These are phyloP conservation scores for Morinoia aosen DNA, from an alignment of 2,888 invertebrate genomes.

Conservation along the genomic window DNA sequence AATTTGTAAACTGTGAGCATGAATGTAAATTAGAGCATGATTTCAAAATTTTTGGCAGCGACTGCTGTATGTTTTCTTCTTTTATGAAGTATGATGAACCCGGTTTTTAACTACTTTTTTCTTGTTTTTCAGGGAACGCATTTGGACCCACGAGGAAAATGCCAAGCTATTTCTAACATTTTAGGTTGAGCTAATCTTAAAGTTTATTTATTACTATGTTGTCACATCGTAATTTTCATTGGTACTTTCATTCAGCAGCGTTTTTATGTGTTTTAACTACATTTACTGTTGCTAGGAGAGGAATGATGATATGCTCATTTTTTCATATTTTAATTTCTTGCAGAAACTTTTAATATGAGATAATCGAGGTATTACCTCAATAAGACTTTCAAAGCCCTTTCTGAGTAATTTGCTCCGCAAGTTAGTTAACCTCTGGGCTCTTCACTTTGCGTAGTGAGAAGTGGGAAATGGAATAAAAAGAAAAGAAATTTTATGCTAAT, in stretches of 20 bases:
- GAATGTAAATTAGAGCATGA: neutral
- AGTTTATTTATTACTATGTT: neutral
- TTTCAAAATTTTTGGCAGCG: neutral
- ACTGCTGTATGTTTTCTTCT: neutral
- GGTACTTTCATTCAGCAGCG: neutral
- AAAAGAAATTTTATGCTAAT: neutral
- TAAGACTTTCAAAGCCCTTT: neutral
- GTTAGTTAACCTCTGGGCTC: neutral
- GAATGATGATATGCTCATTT: neutral
- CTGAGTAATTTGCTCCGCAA: neutral
- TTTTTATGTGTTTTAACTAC: neutral
- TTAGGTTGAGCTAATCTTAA: constrained; percentile 31
- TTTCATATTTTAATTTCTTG: neutral
- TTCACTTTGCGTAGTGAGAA: neutral
- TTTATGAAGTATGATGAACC: neutral
- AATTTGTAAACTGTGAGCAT: neutral
- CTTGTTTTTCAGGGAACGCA: constrained; percentile 58
- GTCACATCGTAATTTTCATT: neutral
- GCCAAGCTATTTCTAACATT: constrained; percentile 53
- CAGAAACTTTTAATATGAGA: neutral
- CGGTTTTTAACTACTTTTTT: neutral
- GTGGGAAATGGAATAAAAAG: neutral
- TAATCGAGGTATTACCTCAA: neutral
- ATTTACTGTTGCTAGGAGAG: neutral
- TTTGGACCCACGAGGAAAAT: constrained; percentile 63